Conservation (phyloP, 2,888 invertebrate genomes). For the Ormyrus labotus region DNA sequence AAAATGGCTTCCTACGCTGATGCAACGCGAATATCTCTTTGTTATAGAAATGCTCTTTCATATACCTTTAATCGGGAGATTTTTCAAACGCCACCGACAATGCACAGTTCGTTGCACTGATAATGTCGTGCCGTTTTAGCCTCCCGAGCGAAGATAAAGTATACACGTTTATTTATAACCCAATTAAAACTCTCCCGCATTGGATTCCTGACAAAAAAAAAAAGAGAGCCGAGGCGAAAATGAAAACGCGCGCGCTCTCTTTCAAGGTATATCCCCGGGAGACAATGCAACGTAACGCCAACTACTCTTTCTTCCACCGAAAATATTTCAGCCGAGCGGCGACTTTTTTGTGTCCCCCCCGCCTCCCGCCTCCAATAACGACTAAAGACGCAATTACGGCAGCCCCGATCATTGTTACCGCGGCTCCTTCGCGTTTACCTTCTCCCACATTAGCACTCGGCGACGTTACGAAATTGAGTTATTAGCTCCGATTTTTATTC, state of each 20-base stretch:
- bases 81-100: not conserved
- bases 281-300: not conserved
- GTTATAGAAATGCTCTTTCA: not conserved
- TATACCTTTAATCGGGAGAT: not conserved
- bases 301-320: not conserved
- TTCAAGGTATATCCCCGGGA: not conserved
- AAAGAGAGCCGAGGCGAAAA: not conserved
- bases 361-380: not conserved
- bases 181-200: not conserved
- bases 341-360: not conserved
- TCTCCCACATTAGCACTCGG: too few relatives aligned
- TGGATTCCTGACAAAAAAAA: not conserved
- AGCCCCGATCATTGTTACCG: not conserved
- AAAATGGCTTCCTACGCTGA: not conserved
- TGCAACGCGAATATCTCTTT: not conserved
- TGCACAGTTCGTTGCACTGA: not conserved
- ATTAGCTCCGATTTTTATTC: not conserved
- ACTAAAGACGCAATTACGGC: not conserved
- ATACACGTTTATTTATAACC: not conserved
- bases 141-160: not conserved
- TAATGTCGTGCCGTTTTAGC: not conserved
- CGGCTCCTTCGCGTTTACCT: too few relatives aligned
- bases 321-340: conserved; percentile 17
- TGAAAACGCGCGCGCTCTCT: not conserved
- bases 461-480: too few relatives aligned